phyloP scores from a whole-genome alignment of 2,797 vertebrate species.

The Zalophus californianus region DNA sequence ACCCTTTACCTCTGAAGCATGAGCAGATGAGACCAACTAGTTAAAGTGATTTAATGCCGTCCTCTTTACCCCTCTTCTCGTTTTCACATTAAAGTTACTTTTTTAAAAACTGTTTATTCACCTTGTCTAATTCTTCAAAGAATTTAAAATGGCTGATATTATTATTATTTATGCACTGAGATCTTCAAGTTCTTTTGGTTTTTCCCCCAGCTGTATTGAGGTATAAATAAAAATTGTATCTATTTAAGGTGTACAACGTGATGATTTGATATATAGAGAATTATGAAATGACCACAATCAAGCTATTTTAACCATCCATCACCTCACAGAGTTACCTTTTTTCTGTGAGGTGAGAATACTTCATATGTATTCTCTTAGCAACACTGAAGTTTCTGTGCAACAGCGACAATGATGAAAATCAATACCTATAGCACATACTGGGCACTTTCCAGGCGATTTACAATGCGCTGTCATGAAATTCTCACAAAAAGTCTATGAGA shows the following conservation, averaged over 20 bases:
- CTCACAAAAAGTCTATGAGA: slow-evolving; percentile 15
- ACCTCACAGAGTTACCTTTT: neutral
- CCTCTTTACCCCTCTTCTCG: neutral
- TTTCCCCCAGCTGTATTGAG: neutral
- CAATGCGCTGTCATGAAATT: slow-evolving; percentile 33
- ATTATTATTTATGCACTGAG: neutral
- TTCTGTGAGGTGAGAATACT: neutral
- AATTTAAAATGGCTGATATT: slow-evolving; percentile 11
- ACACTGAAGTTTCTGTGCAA: slow-evolving; percentile 20
- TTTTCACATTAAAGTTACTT: slow-evolving; percentile 22
- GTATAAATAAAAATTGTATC: neutral
- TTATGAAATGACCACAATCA: neutral
- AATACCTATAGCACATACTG: slow-evolving; percentile 21
- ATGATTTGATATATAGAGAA: neutral
- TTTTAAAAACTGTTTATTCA: neutral
- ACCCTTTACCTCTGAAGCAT: slow-evolving; percentile 61
- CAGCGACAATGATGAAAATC: slow-evolving; percentile 43
- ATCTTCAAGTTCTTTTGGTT: neutral
- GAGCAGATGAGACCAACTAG: slow-evolving; percentile 28
- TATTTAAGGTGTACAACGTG: neutral
- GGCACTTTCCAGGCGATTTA: slow-evolving; percentile 16
- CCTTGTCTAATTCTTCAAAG: neutral
- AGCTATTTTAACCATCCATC: neutral
- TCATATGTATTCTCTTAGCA: neutral
- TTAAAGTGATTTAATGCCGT: slow-evolving; percentile 54